Evolutionary conservation across 2,797 vertebrate species (phyloP).

Genomic region (Graptemys geographica): DNA sequence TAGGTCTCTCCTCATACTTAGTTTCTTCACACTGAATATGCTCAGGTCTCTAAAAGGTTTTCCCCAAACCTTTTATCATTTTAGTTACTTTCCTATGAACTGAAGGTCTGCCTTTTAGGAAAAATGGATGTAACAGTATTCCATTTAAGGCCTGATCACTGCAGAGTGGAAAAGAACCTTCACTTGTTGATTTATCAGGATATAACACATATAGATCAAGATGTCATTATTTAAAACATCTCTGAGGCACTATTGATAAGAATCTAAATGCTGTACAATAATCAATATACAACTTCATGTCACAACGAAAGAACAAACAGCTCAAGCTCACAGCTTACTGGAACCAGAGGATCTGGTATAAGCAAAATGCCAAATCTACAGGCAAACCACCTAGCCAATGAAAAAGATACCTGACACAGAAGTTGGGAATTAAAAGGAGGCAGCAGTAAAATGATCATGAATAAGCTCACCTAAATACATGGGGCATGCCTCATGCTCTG

Average conservation of each 20-base stretch:
- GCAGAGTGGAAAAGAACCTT: not conserved
- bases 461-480: not conserved
- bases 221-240: not conserved
- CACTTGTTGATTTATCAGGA: not conserved
- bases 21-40: not conserved
- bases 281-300: not conserved
- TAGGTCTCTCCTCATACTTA: not conserved
- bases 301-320: not conserved
- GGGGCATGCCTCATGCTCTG: too few species aligned
- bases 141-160: not conserved
- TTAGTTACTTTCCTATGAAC: fast-evolving
- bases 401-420: not conserved
- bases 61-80: not conserved
- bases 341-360: not conserved
- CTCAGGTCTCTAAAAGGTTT: not conserved
- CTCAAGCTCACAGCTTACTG: not conserved
- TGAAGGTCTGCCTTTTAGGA: not conserved
- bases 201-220: not conserved
- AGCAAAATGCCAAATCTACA: not conserved
- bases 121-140: not conserved
- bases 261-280: not conserved
- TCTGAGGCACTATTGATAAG: not conserved
- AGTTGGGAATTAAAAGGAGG: not conserved
- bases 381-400: not conserved
- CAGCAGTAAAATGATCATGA: not conserved